These are phyloP conservation scores for Ariolimax columbianus DNA, from an alignment of 2,888 invertebrate species.

Conservation along the genomic window DNA sequence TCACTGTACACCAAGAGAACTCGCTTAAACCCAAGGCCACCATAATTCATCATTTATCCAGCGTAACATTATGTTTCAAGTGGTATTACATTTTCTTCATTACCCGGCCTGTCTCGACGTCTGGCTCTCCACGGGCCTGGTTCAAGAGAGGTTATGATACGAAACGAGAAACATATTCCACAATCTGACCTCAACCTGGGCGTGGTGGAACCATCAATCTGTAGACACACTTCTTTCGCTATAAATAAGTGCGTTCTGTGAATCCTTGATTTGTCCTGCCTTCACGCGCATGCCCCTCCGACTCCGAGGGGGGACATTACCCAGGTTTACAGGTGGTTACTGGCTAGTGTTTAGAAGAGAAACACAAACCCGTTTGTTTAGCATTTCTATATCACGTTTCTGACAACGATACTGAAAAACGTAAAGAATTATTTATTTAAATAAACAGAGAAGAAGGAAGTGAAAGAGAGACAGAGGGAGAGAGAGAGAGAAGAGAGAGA, in stretches of 20 bases:
- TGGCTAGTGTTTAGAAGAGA: neutral
- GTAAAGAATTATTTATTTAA: neutral
- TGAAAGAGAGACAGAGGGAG: neutral
- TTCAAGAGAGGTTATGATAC: slow-evolving; percentile 4
- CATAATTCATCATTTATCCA: neutral
- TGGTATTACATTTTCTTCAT: neutral
- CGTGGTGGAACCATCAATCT: neutral
- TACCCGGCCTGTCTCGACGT: neutral
- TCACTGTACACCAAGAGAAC: too few species aligned
- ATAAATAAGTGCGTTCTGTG: neutral
- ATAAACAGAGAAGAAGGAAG: neutral
- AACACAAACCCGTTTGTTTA: neutral
- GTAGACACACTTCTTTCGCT: neutral
- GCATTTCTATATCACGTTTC: neutral
- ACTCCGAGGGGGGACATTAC: neutral
- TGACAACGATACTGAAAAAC: neutral
- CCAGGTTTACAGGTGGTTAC: neutral
- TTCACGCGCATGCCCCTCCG: neutral
- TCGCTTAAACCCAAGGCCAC: too few species aligned
- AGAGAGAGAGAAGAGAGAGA: too few species aligned
- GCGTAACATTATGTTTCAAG: neutral
- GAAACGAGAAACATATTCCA: neutral
- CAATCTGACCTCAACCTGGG: neutral
- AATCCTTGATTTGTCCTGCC: neutral
- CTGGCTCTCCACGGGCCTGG: neutral